Percentiles rank a stretch among this genome's conserved stretches.
Evolutionary conservation across 2,797 vertebrate genomes (phyloP).

Genomic region (Carcharodon carcharias): DNA sequence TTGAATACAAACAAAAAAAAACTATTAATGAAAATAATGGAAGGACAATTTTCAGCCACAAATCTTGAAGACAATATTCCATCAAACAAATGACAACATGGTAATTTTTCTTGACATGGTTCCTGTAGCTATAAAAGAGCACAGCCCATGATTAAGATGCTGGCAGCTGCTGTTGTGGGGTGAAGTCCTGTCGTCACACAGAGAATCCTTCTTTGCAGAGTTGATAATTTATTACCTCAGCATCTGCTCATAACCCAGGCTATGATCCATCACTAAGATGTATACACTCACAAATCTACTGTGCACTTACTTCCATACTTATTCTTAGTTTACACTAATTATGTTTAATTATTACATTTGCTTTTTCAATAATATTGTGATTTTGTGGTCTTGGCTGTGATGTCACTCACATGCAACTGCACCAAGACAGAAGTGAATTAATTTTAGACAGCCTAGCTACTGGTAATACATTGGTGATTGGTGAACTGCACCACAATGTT

Average conservation of each 20-base stretch:
- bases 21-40: neutral
- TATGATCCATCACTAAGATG: too few species aligned
- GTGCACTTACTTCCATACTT: neutral
- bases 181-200: neutral
- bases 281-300: neutral
- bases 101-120: slow-evolving; percentile 29
- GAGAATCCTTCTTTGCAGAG: slow-evolving; percentile 23
- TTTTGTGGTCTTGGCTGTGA: neutral
- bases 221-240: slow-evolving; percentile 29
- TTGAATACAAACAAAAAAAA: neutral
- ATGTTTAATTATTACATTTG: neutral
- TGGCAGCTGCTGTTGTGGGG: slow-evolving; percentile 2
- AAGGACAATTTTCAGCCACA: neutral
- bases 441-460: neutral
- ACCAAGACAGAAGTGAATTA: neutral
- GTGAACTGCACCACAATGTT: neutral
- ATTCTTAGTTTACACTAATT: neutral
- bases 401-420: neutral
- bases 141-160: slow-evolving; percentile 7
- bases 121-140: neutral
- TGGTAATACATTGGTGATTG: neutral
- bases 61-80: neutral
- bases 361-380: neutral
- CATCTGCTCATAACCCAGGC: slow-evolving; percentile 24
- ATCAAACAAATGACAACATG: slow-evolving; percentile 15